phyloP scores from a whole-genome alignment of 2,797 vertebrate genomes.

The Echeneis naucrates region DNA sequence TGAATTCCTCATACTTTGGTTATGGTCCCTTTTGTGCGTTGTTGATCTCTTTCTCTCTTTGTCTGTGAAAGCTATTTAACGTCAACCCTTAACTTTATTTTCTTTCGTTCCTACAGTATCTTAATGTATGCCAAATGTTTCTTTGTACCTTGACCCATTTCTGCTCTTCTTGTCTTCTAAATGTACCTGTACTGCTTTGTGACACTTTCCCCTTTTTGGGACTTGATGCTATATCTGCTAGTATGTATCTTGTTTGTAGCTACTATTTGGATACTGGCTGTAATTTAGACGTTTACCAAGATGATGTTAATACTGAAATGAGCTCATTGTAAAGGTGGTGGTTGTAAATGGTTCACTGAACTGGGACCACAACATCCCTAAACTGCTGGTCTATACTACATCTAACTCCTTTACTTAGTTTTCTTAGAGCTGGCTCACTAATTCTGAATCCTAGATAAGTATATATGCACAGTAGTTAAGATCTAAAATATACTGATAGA shows the following conservation, averaged over 20 bases:
- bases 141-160: conserved; percentile 16
- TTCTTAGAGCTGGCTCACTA: neutral
- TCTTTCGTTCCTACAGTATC: conserved; percentile 2
- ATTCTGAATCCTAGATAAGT: neutral
- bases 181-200: neutral
- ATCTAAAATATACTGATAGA: neutral
- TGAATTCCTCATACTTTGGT: conserved; percentile 21
- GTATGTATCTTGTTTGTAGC: conserved; percentile 25
- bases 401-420: neutral
- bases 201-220: conserved; percentile 3
- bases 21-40: conserved; percentile 22
- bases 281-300: neutral
- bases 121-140: neutral
- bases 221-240: conserved; percentile 2
- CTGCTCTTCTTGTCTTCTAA: conserved; percentile 15
- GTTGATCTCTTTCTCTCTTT: conserved; percentile 17
- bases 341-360: neutral
- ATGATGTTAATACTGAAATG: neutral
- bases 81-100: conserved; percentile 1
- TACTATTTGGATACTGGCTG: neutral
- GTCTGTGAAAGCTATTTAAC: conserved; percentile 12
- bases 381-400: neutral
- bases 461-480: neutral
- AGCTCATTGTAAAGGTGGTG: neutral
- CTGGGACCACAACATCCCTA: neutral